These are phyloP conservation scores for Zaprionus ghesquierei DNA, from an alignment of 1,140 invertebrate species.

Conservation along the genomic window DNA sequence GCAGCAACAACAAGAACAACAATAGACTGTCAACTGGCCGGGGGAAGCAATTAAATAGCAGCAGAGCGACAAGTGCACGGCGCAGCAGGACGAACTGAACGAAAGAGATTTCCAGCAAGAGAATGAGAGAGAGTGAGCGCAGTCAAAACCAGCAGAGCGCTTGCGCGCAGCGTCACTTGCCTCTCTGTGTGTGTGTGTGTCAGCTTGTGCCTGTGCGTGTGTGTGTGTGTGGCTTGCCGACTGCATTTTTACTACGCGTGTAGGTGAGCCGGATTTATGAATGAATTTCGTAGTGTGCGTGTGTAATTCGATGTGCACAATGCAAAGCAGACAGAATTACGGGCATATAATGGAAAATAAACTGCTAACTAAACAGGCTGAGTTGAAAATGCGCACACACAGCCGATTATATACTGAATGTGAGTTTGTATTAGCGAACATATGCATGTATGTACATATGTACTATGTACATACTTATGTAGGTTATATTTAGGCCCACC, in stretches of 20 bases:
- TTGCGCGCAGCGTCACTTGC: constrained; percentile 45
- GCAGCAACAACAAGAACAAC: constrained; percentile 12
- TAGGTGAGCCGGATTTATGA: constrained; percentile 80
- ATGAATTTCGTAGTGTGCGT: constrained; percentile 63
- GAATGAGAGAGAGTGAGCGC: neutral
- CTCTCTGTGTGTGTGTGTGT: neutral
- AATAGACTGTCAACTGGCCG: constrained; percentile 61
- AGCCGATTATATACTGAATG: neutral
- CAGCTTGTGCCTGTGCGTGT: neutral
- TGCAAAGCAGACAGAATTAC: constrained; percentile 24
- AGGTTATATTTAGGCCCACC: constrained; percentile 23
- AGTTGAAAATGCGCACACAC: neutral
- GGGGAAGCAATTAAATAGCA: constrained; percentile 48
- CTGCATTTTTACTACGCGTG: constrained; percentile 75
- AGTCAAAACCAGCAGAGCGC: constrained; percentile 44
- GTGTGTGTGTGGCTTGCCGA: constrained; percentile 12
- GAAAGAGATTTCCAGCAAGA: constrained; percentile 14
- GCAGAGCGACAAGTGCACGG: constrained; percentile 52
- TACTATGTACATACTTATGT: neutral
- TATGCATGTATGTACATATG: neutral
- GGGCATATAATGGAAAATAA: constrained; percentile 24
- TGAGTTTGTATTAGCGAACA: neutral
- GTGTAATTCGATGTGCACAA: constrained; percentile 37
- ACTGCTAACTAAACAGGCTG: constrained; percentile 1
- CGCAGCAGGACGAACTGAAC: constrained; percentile 41